phyloP scores from a whole-genome alignment of 2,113 vertebrate species.

The Brevimyrus niger region DNA sequence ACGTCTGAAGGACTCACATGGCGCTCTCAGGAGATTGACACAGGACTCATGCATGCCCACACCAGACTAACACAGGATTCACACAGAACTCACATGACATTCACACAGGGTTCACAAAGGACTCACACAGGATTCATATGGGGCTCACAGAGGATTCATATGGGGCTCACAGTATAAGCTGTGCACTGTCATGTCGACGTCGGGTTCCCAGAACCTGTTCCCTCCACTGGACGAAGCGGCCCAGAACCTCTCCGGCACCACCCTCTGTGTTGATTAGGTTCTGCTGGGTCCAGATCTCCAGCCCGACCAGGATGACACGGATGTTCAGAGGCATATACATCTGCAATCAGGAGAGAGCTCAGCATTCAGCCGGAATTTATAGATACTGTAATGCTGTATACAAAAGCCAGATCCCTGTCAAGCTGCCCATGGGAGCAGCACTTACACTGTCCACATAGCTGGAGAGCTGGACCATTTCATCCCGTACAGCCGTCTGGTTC shows the following conservation, averaged over 20 bases:
- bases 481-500: constrained; percentile 78
- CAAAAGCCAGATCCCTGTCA: not conserved
- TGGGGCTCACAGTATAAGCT: constrained; percentile 74
- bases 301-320: constrained; percentile 81
- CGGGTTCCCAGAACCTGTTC: constrained; percentile 75
- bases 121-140: not conserved
- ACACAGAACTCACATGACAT: not conserved
- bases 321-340: constrained; percentile 88
- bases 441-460: constrained; percentile 87
- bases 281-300: constrained; percentile 81
- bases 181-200: constrained; percentile 84
- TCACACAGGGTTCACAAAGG: not conserved
- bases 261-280: constrained; percentile 73
- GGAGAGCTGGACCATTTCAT: constrained; percentile 85
- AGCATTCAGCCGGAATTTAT: not conserved
- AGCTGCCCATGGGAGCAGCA: not conserved
- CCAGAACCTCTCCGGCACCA: constrained; percentile 79
- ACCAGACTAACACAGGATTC: not conserved
- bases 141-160: not conserved
- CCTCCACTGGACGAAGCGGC: constrained; percentile 86
- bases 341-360: constrained; percentile 42
- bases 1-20: not conserved
- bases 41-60: no score
- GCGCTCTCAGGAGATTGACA: not conserved
- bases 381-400: not conserved